phyloP scores from a whole-genome alignment of 2,113 vertebrate genomes.

The Solea senegalensis region DNA sequence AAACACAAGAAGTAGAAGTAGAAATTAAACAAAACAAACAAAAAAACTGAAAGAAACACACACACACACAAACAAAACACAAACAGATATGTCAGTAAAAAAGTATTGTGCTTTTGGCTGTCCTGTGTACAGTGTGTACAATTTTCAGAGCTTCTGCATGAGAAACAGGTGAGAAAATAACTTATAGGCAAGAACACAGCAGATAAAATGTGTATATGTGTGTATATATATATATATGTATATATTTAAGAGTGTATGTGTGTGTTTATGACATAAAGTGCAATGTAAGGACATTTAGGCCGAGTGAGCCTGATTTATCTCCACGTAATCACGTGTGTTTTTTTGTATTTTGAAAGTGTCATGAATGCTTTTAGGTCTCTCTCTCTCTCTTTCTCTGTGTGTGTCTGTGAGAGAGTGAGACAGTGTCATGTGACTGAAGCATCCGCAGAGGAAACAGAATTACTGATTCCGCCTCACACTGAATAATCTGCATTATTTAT shows the following conservation, averaged over 20 bases:
- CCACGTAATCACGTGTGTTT: conserved; percentile 14
- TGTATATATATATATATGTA: not conserved
- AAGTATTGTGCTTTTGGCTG: conserved; percentile 79
- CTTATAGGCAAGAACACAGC: not conserved
- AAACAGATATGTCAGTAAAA: conserved; percentile 68
- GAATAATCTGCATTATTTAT: conserved; percentile 11
- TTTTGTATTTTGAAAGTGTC: conserved; percentile 9
- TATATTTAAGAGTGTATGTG: not conserved
- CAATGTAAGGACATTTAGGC: conserved; percentile 70
- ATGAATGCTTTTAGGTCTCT: conserved; percentile 39
- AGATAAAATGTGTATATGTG: not conserved
- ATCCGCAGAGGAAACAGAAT: conserved; percentile 38
- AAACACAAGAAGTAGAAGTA: conserved; percentile 2
- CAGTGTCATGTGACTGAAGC: conserved; percentile 27
- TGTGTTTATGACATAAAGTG: conserved; percentile 65
- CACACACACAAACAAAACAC: conserved; percentile 28
- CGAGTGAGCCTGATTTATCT: conserved; percentile 44
- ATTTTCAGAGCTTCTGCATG: conserved; percentile 57
- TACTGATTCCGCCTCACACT: conserved; percentile 20
- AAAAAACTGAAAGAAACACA: not conserved
- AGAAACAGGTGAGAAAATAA: conserved; percentile 10
- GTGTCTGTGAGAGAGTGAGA: conserved; percentile 12
- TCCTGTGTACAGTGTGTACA: conserved; percentile 64
- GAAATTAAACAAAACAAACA: not conserved
- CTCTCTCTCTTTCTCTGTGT: conserved; percentile 8